Evolutionary conservation across 2,797 vertebrate genomes (phyloP), one percentile per base, ranked within the genome.

Genomic region (Lacerta viridis): DNA sequence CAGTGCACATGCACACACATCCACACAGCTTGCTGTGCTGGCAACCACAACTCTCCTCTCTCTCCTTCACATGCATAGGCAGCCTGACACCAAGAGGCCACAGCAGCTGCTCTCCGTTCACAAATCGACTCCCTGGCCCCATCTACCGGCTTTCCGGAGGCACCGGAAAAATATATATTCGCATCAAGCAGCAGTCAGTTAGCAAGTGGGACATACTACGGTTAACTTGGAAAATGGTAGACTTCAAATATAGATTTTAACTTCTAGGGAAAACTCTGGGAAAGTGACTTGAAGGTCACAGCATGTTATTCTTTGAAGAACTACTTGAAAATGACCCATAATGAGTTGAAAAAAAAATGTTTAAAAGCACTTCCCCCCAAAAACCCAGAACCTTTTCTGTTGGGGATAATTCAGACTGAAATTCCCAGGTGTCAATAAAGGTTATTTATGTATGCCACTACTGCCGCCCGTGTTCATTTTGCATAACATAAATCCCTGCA

Each of bases 41-140:
- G 2, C 7, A 10, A 13, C 36, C 74, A 46, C 43, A 33, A 46
- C 5, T 85, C 27, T 29, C 1, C 5, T 25, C 7, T 25, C 20
- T 5, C 0, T 0, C 29, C 11, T 41, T 41, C 39, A 7, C 9
- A 17, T 1, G 27, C 18, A 50, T 1, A 36, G 0, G 1, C 1
- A n/a, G n/a, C 36, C 39, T 2, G 5, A 27, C 23, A 55, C 36
- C 41, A 25, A 39, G 3, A 0, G 25, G 18, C 0, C 0, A 2
- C 11, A 78, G 43, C 59, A 23, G 27, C 1, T 11, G 10, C 36
- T n/a, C 36, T 68, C 4, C 7, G 5, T 9, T 50, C 3, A 7
- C 29, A 15, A 9, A 2, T 15, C 46, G 88, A 76, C 68, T 78
- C 90, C 0, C 55, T 86, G 74, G 59, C 59, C 7, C 7, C 43